Evolutionary conservation across 2,888 invertebrate species (phyloP).

Genomic region (Hartigia nigra): DNA sequence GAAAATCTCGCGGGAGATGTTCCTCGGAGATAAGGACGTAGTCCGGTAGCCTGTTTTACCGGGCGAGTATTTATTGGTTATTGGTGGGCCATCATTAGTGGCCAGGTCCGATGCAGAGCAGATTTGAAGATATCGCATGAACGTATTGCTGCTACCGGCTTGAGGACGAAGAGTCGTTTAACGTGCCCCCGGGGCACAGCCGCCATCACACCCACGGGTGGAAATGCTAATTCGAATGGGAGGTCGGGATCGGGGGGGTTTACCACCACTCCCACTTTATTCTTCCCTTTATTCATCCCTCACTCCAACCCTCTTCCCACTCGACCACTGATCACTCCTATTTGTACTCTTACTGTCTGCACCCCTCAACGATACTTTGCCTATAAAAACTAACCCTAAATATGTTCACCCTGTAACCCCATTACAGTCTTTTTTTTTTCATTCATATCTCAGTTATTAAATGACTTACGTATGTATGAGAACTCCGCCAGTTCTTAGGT

Average conservation of each 20-base stretch:
- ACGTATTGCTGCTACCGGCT: slow-evolving; percentile 49
- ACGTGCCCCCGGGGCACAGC: slow-evolving; percentile 43
- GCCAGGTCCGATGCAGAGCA: slow-evolving; percentile 52
- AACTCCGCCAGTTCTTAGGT: slow-evolving; percentile 95
- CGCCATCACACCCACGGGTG: slow-evolving; percentile 47
- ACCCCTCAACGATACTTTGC: not conserved
- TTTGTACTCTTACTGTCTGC: not conserved
- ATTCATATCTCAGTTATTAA: not conserved
- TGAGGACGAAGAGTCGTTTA: slow-evolving; percentile 47
- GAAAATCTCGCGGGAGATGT: slow-evolving; percentile 41
- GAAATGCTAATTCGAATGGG: slow-evolving; percentile 50
- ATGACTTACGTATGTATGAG: slow-evolving; percentile 85
- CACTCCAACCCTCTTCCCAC: slow-evolving; percentile 18
- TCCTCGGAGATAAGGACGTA: slow-evolving; percentile 56
- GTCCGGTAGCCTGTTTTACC: slow-evolving; percentile 59
- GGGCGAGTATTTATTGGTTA: slow-evolving; percentile 62
- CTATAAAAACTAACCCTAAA: not conserved
- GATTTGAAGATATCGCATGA: slow-evolving; percentile 53
- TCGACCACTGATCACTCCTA: not conserved
- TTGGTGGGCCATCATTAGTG: slow-evolving; percentile 64
- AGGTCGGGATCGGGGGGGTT: too few relatives aligned
- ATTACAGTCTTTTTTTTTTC: not conserved
- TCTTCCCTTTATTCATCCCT: slow-evolving; percentile 16
- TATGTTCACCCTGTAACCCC: not conserved
- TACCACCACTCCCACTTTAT: slow-evolving; percentile 30